Evolutionary conservation across 2,888 invertebrate species (phyloP), one percentile per base, ranked within the genome.

Genomic region (Encarsia formosa): DNA sequence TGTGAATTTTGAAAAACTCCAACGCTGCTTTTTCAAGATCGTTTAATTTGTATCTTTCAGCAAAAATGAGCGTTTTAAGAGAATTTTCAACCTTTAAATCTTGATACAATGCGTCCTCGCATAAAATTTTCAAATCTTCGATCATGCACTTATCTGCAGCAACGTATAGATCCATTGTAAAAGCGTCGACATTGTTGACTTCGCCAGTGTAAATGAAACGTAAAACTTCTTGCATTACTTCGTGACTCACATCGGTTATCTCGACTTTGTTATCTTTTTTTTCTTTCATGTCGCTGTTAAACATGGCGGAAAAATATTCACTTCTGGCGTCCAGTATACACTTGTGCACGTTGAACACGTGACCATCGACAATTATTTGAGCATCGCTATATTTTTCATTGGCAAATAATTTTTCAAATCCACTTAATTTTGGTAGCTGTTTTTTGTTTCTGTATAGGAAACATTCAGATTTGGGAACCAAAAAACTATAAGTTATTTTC

Each of bases 151-250:
- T 96, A 77, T 96, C 96, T 43, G 49, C 42, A 6, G 42, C 41
- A 8, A 22, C 6, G 4, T 42, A 5, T 8, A 42, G 41, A 13
- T 32, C 22, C 3, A 18, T 23, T 6, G 35, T 23, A 2, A 94
- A 92, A 77, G 91, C 91, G 76, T 94, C 93, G 65, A 96, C 81
- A 74, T 92, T 92, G 44, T 90, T 87, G 67, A 88, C 89, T 70
- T 91, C 88, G 58, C 94, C 96, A 49, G 95, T 96, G 76, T 97
- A 97, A 63, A 96, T 94, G 77, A 94, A 97, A 64, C 93, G 84
- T 59, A 97, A 78, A 92, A 97, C 93, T 78, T 97, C 96, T 60
- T 89, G 77, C 73, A 96, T 80, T 57, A 95, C 95, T 75, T 96
- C 95, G 73, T 92, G 91, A 77, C 97, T 96, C 44, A 97, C 92